Base-by-base conservation (phyloP, 2,113 vertebrate species). In the Nycticryphes semicollaris region DNA sequence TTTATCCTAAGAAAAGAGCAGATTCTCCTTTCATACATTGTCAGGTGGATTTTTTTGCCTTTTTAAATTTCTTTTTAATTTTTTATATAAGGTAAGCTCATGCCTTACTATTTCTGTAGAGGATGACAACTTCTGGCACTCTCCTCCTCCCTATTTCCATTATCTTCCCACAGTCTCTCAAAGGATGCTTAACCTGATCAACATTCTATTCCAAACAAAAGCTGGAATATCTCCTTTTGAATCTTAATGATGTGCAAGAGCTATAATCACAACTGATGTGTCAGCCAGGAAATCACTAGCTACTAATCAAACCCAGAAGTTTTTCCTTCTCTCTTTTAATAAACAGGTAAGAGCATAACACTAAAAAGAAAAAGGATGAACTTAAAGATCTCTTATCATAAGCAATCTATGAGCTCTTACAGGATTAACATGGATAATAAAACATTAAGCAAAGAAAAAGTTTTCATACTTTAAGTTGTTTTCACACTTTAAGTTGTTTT, bases 391-490 rank as follows among this genome's bases (percentile, higher is more conserved):
- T 31, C 27, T 50, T 74, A 27, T 2, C n/a, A 57, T 16, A 78
- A 81, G 43, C 23, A 57, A 62, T 16, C 45, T 23, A 13, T 1
- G 4, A 60, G 33, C 37, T 25, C 37, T 73, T 47, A 22, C 0
- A 0, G 60, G 24, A 62, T 50, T 74, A 23, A 77, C 0, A 0
- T 35, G n/a, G 35, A 17, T 13, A 60, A 4, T 11, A 25, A 47
- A 81, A 75, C 3, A 66, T 4, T 33, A n/a, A 69, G 13, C 22
- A 72, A 73, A 62, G 5, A 31, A 28, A 19, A 39, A 17, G 8
- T 15, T 17, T 7, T 17, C 3, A 3, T 51, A 2, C 35, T 39
- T 66, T 14, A 47, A 69, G 41, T 1, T 81, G 27, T n/a, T n/a
- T n/a, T n/a, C n/a, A n/a, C n/a, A n/a, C n/a, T n/a, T n/a, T n/a